Base-by-base conservation (phyloP, 2,113 vertebrate species). In the Grus americana region DNA sequence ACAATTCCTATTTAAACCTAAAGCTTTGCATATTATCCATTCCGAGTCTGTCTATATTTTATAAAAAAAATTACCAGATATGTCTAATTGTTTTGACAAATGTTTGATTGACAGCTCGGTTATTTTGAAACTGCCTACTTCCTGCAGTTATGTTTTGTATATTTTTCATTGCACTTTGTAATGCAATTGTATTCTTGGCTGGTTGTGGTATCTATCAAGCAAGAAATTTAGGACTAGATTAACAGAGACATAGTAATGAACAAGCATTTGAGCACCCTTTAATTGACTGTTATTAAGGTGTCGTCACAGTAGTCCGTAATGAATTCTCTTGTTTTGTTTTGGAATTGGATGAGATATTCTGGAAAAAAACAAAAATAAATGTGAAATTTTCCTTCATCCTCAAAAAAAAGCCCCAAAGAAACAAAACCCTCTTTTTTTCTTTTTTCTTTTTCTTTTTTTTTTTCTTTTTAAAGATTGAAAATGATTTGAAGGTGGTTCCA, bases 191-290 rank as follows among this genome's bases (percentile, higher is more conserved):
- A 81, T 96, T 95, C 96, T 94, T 95, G 97, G 92, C 95, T 12
- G 26, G 66, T 73, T 93, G 86, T 72, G 95, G 87, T 93, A 86
- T 92, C 95, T 96, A 96, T 97, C 97, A 97, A 96, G 92, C 84
- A 97, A 97, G 97, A 98, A 96, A 98, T 98, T 97, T 97, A 95
- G 90, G 85, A 93, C 96, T 86, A 97, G 98, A 98, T 97, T 97
- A 98, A 97, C 94, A 97, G 95, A 97, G 97, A 97, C 97, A 92
- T 91, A 94, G 96, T 97, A 97, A 98, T 96, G 97, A 98, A 96
- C 93, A 93, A 95, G 91, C 96, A 90, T 32, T 81, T 82, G 94
- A 95, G 89, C 91, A 70, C 73, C 89, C 92, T 97, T 74, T 97
- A 97, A 98, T 96, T 97, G 97, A 74, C 97, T 97, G 93, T 97